Conservation (phyloP, 2,888 invertebrate species). For the Drosophila suboccidentalis region DNA sequence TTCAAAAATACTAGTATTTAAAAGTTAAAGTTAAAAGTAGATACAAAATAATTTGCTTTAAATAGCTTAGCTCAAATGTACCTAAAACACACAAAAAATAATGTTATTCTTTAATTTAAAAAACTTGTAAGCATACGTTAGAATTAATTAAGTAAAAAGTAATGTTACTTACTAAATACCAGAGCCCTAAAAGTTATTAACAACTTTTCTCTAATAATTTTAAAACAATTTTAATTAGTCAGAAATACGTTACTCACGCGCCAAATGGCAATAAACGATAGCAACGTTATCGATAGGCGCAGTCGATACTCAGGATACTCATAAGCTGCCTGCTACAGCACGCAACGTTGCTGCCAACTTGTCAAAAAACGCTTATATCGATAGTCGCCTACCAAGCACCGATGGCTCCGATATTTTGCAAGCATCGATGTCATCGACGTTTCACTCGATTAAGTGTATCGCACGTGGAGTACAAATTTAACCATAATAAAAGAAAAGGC, state of each 20-base stretch:
- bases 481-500: slow-evolving; percentile 23
- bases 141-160: too few species aligned
- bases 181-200: too few species aligned
- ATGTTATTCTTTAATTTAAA: background rate
- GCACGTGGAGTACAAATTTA: slow-evolving; percentile 46
- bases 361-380: background rate
- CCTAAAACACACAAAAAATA: background rate
- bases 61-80: too few species aligned
- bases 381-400: too few species aligned
- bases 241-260: slow-evolving; percentile 5
- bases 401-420: too few species aligned
- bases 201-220: too few species aligned
- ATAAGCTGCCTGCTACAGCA: slow-evolving; percentile 30
- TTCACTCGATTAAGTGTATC: slow-evolving; percentile 5
- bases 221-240: too few species aligned
- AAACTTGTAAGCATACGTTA: background rate
- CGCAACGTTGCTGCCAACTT: slow-evolving; percentile 17
- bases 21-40: background rate
- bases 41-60: background rate
- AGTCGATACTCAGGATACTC: background rate
- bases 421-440: too few species aligned
- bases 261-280: slow-evolving; percentile 6
- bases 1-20: background rate
- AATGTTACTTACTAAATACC: background rate
- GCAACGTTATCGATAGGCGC: slow-evolving; percentile 2